A percentile compares a stretch with the other conserved stretches of the same genome.
Conservation (phyloP, 2,113 vertebrate species). For the Vireo altiloquus region DNA sequence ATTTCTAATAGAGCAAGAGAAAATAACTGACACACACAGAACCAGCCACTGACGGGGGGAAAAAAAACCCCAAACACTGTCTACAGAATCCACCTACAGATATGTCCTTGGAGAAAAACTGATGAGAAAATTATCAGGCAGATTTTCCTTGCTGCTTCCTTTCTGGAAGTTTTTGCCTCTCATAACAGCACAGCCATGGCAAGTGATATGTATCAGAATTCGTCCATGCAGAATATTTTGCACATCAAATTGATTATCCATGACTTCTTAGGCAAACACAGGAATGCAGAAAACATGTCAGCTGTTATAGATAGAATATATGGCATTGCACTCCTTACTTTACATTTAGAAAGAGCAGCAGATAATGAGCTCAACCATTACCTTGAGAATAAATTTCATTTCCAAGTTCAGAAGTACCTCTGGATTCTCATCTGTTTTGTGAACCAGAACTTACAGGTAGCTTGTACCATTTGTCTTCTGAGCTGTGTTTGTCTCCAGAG, state of each 20-base stretch:
- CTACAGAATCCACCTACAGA: not conserved
- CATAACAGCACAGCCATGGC: not conserved
- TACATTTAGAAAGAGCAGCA: not conserved
- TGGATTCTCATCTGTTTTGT: not conserved
- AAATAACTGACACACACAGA: not conserved
- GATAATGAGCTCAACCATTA: conserved; percentile 9
- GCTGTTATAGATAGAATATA: not conserved
- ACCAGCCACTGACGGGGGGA: not conserved
- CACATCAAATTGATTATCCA: conserved; percentile 43
- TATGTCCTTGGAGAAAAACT: not conserved
- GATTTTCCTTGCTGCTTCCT: not conserved
- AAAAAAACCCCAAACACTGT: not conserved
- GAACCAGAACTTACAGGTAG: conserved; percentile 38
- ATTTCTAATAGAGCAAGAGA: not conserved
- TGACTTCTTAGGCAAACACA: conserved; percentile 30
- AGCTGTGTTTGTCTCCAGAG: not conserved
- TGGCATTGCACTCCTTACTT: not conserved
- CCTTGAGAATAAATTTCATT: not conserved
- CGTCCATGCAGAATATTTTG: not conserved
- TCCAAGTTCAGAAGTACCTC: not conserved
- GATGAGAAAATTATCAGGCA: conserved; percentile 7
- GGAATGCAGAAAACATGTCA: conserved; percentile 30
- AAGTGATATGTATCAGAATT: not conserved
- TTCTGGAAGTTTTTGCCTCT: not conserved
- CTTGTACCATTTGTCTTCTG: not conserved